phyloP scores from a whole-genome alignment of 2,888 invertebrate species.

The Pristionchus mayeri region DNA sequence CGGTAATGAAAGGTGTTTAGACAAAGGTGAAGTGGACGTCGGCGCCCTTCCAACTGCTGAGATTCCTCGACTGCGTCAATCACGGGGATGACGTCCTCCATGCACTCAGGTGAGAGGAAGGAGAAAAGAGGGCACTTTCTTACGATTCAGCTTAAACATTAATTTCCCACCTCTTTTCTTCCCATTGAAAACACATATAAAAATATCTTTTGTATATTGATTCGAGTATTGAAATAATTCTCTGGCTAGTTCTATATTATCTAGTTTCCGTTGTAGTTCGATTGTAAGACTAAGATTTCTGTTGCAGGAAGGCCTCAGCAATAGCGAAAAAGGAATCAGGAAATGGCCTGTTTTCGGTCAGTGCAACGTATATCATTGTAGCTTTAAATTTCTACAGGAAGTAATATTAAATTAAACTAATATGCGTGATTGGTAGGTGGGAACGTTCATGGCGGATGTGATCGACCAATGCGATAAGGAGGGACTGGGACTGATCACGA shows the following conservation, averaged over 20 bases:
- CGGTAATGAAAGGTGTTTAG: neutral
- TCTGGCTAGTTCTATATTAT: no score
- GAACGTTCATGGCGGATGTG: neutral
- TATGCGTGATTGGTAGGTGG: neutral
- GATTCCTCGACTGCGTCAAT: slow-evolving; percentile 35
- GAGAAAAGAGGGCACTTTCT: no score
- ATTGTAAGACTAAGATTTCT: no score
- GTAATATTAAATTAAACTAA: neutral
- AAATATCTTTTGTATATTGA: neutral
- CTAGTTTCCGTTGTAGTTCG: no score
- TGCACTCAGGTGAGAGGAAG: neutral
- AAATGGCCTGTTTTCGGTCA: neutral
- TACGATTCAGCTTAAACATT: no score
- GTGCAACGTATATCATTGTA: neutral
- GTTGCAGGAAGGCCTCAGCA: no score
- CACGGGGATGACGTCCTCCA: neutral
- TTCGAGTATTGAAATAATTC: neutral
- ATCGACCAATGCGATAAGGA: neutral
- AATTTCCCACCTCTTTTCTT: no score
- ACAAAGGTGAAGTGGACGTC: slow-evolving; percentile 15
- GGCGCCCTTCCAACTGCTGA: neutral
- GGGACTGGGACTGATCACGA: neutral
- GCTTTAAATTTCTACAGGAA: no score
- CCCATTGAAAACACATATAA: neutral
- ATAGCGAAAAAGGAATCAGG: no score